Evolutionary conservation across 2,113 vertebrate genomes (phyloP).

Genomic region (Pardalotus punctatus): DNA sequence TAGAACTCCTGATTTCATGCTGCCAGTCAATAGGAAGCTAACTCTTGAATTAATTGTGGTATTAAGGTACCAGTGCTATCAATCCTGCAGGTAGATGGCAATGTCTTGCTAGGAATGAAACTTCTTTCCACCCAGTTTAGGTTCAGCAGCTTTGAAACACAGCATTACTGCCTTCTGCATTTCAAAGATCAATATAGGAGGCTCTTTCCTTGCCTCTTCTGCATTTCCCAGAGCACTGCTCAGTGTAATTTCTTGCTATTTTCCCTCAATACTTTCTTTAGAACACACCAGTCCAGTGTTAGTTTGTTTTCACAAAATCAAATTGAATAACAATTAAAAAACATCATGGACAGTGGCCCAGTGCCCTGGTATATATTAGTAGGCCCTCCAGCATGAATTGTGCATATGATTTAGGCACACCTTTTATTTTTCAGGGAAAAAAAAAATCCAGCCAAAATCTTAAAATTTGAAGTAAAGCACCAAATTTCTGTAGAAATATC

Average conservation of each 20-base stretch:
- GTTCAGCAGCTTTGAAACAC: not conserved
- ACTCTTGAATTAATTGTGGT: not conserved
- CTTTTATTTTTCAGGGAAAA: not conserved
- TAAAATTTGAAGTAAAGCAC: not conserved
- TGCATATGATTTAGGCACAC: not conserved
- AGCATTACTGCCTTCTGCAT: not conserved
- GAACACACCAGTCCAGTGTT: not conserved
- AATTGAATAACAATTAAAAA: not conserved
- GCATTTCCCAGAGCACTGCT: not conserved
- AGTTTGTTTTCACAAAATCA: not conserved
- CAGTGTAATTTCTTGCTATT: not conserved
- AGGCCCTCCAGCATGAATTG: not conserved
- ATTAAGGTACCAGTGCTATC: not conserved
- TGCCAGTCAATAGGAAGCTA: not conserved
- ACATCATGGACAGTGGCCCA: not conserved
- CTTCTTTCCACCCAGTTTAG: not conserved
- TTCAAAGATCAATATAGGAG: not conserved
- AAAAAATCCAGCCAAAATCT: not conserved
- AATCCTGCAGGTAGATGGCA: not conserved
- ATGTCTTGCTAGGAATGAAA: not conserved
- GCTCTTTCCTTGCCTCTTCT: not conserved
- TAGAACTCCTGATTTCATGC: not conserved
- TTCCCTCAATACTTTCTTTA: not conserved
- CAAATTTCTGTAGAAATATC: not conserved
- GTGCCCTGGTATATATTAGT: not conserved